Evolutionary conservation across 2,113 vertebrate species (phyloP), one percentile per base, ranked within the genome.

Genomic region (Aptenodytes forsteri): DNA sequence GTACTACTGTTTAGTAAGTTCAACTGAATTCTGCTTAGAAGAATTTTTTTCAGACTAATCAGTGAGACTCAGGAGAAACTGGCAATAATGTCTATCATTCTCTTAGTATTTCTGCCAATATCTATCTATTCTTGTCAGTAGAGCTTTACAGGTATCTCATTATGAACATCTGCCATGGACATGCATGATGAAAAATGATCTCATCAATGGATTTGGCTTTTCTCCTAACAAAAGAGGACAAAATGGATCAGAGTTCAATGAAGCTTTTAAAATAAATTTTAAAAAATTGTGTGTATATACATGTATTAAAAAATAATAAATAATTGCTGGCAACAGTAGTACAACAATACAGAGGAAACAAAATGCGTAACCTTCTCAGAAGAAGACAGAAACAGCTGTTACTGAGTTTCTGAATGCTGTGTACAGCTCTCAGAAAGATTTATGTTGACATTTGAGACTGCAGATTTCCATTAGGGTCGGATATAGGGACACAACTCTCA

Each of bases 401-500:
- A 34, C 47, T 21, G 70, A 59, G 44, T 36, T 91, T 82, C 47
- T 52, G 56, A 89, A 84, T 44, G 73, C 81, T 82, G 80, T 64
- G 17, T 84, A 82, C 23, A 79, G 61, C 73, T 85, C 84, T 91
- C 70, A 61, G 61, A 59, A 82, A 90, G 70, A 96, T 91, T 96
- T 93, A 95, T 79, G n/a, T 17, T 85, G 93, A 76, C 84, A 67
- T 83, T n/a, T 82, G 78, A 91, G 78, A 87, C 65, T 52, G 49
- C 5, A 22, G 36, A 93, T 96, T 93, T 87, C 91, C 62, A 97
- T 90, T 90, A 97, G 75, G 54, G 66, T 89, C 3, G 7, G 78
- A 91, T 70, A 85, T 8, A 72, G 70, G 75, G 82, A 97, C 78
- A 94, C 47, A 94, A 72, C 30, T 89, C 87, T 91, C 75, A 91